phyloP scores from a whole-genome alignment of 2,888 invertebrate genomes.

The Cataglyphis albicans region DNA sequence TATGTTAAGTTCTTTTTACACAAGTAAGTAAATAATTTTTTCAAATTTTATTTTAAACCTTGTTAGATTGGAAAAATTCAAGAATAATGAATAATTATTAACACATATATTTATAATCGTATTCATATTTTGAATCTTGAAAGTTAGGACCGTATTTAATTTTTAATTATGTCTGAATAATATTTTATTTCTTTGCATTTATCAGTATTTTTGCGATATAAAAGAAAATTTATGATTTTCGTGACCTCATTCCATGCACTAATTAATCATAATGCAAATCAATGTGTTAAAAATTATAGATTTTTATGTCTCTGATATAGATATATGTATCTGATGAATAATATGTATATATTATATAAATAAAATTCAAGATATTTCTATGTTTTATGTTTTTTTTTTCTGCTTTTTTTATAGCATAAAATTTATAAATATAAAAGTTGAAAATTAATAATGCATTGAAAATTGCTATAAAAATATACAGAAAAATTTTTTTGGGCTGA shows the following conservation, averaged over 20 bases:
- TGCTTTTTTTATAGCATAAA: neutral
- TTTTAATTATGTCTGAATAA: neutral
- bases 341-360: neutral
- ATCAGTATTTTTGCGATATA: neutral
- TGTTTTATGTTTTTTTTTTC: neutral
- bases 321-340: too few relatives aligned
- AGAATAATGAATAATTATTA: neutral
- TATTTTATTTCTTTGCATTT: neutral
- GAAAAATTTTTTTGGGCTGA: neutral
- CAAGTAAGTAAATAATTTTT: neutral
- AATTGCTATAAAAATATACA: constrained; percentile 13
- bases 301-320: neutral
- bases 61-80: neutral
- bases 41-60: neutral
- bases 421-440: neutral
- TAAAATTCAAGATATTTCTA: neutral
- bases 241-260: neutral
- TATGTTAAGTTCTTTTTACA: neutral
- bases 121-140: neutral
- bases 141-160: neutral
- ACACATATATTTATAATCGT: neutral
- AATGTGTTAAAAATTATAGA: constrained; percentile 16
- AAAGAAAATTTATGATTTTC: neutral
- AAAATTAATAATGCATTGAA: constrained; percentile 9
- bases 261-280: neutral